Percentiles rank a stretch among this genome's conserved stretches.
Evolutionary conservation across 2,113 vertebrate genomes (phyloP).

Genomic region (Etheostoma spectabile): DNA sequence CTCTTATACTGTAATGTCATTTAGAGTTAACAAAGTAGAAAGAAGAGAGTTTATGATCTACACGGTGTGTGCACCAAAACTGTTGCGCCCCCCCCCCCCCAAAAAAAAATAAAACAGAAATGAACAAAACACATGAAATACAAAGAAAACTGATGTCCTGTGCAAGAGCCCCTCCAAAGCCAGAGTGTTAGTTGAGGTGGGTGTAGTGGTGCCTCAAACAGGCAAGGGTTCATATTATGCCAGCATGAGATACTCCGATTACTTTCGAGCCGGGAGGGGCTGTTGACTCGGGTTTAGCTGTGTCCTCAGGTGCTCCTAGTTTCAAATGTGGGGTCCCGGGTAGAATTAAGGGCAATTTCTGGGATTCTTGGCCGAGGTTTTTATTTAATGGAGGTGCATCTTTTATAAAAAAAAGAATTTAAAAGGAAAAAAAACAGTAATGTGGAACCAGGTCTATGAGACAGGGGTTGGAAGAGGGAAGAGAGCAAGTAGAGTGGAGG

Average conservation of each 20-base stretch:
- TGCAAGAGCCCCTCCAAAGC: slow-evolving; percentile 73
- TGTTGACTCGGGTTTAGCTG: neutral
- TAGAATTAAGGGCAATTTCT: slow-evolving; percentile 26
- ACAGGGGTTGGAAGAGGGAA: slow-evolving; percentile 38
- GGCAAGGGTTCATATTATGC: slow-evolving; percentile 14
- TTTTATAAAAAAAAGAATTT: slow-evolving; percentile 25
- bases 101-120: slow-evolving; percentile 68
- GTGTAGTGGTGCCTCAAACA: slow-evolving; percentile 28
- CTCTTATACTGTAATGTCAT: slow-evolving; percentile 78
- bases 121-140: slow-evolving; percentile 69
- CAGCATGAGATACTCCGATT: slow-evolving; percentile 5
- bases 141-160: slow-evolving; percentile 74
- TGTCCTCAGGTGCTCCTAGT: slow-evolving; percentile 19
- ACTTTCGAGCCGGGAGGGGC: slow-evolving; percentile 52
- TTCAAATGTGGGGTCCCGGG: slow-evolving; percentile 28
- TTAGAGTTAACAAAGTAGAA: slow-evolving; percentile 84
- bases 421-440: slow-evolving; percentile 17
- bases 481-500: slow-evolving; percentile 51
- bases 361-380: slow-evolving; percentile 29
- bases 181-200: slow-evolving; percentile 55
- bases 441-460: slow-evolving; percentile 33
- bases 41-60: slow-evolving; percentile 82
- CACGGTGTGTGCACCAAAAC: slow-evolving; percentile 71
- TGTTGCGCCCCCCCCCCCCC: neutral
- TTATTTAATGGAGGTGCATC: slow-evolving; percentile 41